These are phyloP conservation scores for Listronotus oregonensis DNA, from an alignment of 1,140 invertebrate species.

Conservation along the genomic window DNA sequence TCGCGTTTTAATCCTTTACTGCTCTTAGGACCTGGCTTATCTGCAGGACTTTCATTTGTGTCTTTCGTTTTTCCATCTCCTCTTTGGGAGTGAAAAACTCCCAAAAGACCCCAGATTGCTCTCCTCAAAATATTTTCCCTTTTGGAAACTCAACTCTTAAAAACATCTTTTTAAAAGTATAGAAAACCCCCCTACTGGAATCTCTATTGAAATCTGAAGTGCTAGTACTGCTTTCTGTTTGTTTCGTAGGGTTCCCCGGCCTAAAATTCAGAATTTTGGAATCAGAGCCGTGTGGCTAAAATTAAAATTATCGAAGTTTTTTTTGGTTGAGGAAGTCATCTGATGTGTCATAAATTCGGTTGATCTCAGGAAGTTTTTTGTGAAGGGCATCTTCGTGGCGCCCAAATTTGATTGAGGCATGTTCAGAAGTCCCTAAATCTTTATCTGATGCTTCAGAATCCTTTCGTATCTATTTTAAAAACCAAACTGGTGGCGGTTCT, in stretches of 20 bases:
- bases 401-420: background rate
- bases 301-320: conserved; percentile 40
- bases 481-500: conserved; percentile 39
- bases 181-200: conserved; percentile 16
- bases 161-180: conserved; percentile 41
- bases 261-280: conserved; percentile 41
- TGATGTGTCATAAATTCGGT: conserved; percentile 26
- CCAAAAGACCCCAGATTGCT: conserved; percentile 45
- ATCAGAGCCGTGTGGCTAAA: conserved; percentile 46
- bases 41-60: conserved; percentile 13
- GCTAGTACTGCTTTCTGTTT: conserved; percentile 49
- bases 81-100: conserved; percentile 44
- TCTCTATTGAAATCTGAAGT: conserved; percentile 40
- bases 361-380: conserved; percentile 23
- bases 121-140: conserved; percentile 43
- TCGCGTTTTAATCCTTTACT: background rate
- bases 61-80: conserved; percentile 5
- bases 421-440: background rate
- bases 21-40: background rate
- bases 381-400: no score
- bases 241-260: conserved; percentile 32
- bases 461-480: conserved; percentile 38
- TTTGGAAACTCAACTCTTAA: conserved; percentile 48
- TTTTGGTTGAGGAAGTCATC: conserved; percentile 46
- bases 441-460: conserved; percentile 7